These are phyloP conservation scores for Trissolcus japonicus DNA, from an alignment of 2,888 invertebrate species.

Conservation along the genomic window DNA sequence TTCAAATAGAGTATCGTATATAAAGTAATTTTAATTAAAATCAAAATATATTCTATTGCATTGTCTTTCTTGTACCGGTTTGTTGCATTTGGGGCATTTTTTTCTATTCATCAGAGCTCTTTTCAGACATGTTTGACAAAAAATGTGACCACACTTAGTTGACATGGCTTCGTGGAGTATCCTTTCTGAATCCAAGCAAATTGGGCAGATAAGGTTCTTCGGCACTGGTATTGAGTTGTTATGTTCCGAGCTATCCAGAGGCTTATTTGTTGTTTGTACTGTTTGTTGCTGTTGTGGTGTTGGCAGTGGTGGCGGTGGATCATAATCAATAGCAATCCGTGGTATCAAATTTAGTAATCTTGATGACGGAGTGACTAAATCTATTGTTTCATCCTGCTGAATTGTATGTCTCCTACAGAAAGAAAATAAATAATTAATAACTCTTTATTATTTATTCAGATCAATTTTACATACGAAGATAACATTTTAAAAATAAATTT, in stretches of 20 bases:
- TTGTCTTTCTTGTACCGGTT: not conserved
- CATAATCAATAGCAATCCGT: too few relatives aligned
- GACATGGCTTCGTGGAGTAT: slow-evolving; percentile 2
- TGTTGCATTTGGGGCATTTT: slow-evolving; percentile 24
- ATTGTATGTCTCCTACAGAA: too few relatives aligned
- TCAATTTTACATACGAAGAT: too few relatives aligned
- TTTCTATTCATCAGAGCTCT: slow-evolving; percentile 1
- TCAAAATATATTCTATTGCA: slow-evolving; percentile 20
- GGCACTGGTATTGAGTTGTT: too few relatives aligned
- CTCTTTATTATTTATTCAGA: too few relatives aligned
- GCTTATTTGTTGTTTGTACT: not conserved
- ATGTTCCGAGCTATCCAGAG: not conserved
- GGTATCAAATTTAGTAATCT: too few relatives aligned
- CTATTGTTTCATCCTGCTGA: too few relatives aligned
- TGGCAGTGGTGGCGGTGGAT: too few relatives aligned
- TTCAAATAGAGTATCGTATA: not conserved
- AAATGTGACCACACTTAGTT: slow-evolving; percentile 34
- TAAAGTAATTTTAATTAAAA: slow-evolving; percentile 6
- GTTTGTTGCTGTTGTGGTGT: not conserved
- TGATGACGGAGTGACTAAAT: too few relatives aligned
- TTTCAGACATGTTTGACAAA: slow-evolving; percentile 16
- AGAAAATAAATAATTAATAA: too few relatives aligned
- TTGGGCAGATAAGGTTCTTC: slow-evolving; percentile 16
- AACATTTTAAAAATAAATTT: too few relatives aligned
- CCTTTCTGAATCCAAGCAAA: slow-evolving; percentile 11